These are phyloP conservation scores for Taenaris catops DNA, from an alignment of 2,888 invertebrate species.

Conservation along the genomic window DNA sequence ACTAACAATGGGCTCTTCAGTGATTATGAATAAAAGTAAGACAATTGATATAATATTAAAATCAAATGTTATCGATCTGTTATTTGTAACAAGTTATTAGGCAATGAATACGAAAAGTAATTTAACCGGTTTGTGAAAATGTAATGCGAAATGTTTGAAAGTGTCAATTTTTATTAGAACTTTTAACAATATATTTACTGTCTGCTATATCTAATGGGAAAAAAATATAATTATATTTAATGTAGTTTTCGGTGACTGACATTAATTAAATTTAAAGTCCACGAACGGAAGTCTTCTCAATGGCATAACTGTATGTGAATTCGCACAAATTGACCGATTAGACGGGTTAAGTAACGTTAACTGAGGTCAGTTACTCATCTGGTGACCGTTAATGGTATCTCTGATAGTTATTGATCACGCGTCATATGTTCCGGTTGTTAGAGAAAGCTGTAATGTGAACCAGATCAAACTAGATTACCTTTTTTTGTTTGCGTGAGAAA, in stretches of 20 bases:
- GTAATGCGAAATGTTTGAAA: not conserved
- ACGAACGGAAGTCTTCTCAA: conserved; percentile 1
- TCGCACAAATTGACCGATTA: conserved; percentile 23
- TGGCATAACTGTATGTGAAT: conserved; percentile 15
- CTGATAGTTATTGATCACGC: conserved; percentile 20
- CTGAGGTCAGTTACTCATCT: conserved; percentile 25
- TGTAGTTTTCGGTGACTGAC: conserved; percentile 1
- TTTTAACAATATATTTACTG: not conserved
- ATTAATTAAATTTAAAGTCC: conserved; percentile 1
- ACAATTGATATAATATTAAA: not conserved
- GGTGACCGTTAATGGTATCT: conserved; percentile 21
- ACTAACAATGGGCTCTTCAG: conserved; percentile 9
- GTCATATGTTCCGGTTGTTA: conserved; percentile 23
- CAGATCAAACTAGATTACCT: conserved; percentile 11
- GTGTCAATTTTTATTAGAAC: not conserved
- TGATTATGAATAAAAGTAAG: conserved; percentile 7
- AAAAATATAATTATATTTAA: not conserved
- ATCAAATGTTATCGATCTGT: not conserved
- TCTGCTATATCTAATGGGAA: not conserved
- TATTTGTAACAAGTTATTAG: not conserved
- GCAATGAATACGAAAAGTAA: not conserved
- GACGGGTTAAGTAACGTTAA: conserved; percentile 25
- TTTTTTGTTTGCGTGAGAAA: conserved; percentile 1
- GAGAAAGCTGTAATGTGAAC: conserved; percentile 25
- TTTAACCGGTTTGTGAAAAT: conserved; percentile 5